Evolutionary conservation across 2,113 vertebrate genomes (phyloP), one percentile per base, ranked within the genome.

Genomic region (Halcyon malimbica): DNA sequence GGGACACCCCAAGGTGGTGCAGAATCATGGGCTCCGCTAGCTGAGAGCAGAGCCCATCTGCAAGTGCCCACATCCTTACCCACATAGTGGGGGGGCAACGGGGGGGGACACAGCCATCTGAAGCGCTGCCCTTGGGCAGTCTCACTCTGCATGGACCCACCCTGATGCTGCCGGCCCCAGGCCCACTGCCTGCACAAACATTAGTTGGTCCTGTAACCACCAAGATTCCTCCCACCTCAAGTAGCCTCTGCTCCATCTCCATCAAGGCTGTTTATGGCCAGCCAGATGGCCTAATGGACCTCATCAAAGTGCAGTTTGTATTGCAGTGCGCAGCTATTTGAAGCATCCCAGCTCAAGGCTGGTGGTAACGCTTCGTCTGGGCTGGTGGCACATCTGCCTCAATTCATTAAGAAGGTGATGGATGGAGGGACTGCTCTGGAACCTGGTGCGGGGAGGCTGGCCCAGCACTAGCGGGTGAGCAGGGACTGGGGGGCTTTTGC

Each of bases 231-330:
- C 64, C 93, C 5, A 39, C 78, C 81, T 93, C 5, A 1, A 70
- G 88, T 83, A 93, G 74, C 57, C 56, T 73, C 67, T 81, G 87
- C 84, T 96, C 54, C 83, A 60, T 79, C 75, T 92, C 82, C 86
- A 93, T 96, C 94, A 73, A 65, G 83, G 81, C 90, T 81, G 84
- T 53, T 90, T 78, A 87, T 94, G 78, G 88, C 88, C 11, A 1
- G 82, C 96, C 95, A 94, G 95, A 96, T 96, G 94, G 94, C 88
- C 85, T 93, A 46, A 96, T 82, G 93, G 90, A 80, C 68, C 76
- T 96, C 92, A 90, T 97, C 95, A 90, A 87, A 94, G 71, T 60
- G 76, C 81, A 89, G 79, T 96, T 88, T 95, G 90, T 91, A 81
- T 78, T 3, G 0, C 76, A 87, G 92, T 25, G 78, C 4, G 0